Conservation (phyloP, 2,113 vertebrate species). For the Leucopsar rothschildi region DNA sequence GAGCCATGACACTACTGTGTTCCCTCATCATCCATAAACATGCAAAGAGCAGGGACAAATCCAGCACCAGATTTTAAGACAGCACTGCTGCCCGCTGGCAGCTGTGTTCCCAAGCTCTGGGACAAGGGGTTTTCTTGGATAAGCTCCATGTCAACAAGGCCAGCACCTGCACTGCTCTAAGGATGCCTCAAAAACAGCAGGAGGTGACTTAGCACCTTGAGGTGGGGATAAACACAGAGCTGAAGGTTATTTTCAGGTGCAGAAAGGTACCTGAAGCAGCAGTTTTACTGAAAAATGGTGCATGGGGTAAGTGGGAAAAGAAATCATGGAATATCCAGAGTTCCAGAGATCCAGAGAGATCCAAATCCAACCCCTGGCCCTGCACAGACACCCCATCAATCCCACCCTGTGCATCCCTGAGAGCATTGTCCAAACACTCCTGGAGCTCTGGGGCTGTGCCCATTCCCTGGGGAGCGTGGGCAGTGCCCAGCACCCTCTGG, state of each 20-base stretch:
- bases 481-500: background rate
- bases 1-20: background rate
- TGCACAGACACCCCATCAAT: background rate
- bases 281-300: background rate
- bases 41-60: background rate
- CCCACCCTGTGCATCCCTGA: background rate
- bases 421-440: accelerated
- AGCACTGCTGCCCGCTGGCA: background rate
- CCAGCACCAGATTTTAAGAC: background rate
- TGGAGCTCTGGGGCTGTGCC: accelerated
- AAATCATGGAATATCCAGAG: background rate
- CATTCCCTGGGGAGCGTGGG: background rate
- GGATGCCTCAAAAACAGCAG: background rate
- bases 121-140: background rate
- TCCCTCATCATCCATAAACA: background rate
- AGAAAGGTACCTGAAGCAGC: background rate
- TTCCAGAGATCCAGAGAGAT: background rate
- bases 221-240: background rate
- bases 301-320: background rate
- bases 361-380: accelerated
- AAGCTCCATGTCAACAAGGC: background rate
- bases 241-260: background rate
- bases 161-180: background rate
- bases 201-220: background rate
- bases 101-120: background rate